phyloP scores from a whole-genome alignment of 2,113 vertebrate species.

The Sylvilagus bachmani region DNA sequence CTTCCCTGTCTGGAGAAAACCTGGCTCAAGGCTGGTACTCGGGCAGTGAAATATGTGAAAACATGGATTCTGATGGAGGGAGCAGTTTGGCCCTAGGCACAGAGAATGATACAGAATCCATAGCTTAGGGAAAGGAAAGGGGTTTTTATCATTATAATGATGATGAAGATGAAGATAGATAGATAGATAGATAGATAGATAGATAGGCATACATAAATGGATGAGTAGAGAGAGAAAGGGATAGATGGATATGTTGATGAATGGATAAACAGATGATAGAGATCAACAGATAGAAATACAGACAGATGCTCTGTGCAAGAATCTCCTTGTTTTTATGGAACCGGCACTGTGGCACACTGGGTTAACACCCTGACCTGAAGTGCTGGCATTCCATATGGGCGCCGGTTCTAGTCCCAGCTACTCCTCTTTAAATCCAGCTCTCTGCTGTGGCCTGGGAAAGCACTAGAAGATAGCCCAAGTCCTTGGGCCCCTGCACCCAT shows the following conservation, averaged over 20 bases:
- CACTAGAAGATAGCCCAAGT: too few species aligned
- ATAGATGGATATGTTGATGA: not conserved
- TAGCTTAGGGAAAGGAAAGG: not conserved
- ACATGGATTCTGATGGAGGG: not conserved
- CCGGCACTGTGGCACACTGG: too few species aligned
- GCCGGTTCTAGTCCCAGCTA: too few species aligned
- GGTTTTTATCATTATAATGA: not conserved
- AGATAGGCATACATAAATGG: too few species aligned
- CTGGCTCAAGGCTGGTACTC: not conserved
- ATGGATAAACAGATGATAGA: not conserved
- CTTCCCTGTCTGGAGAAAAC: not conserved
- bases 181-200: not conserved
- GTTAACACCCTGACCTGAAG: too few species aligned
- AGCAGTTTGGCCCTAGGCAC: not conserved
- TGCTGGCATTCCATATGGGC: too few species aligned
- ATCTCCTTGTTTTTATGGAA: not conserved
- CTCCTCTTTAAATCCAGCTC: too few species aligned
- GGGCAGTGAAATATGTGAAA: not conserved
- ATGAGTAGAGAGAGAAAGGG: not conserved
- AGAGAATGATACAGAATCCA: not conserved
- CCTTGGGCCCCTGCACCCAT: too few species aligned
- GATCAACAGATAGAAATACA: not conserved
- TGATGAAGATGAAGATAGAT: not conserved
- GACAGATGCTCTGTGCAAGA: not conserved
- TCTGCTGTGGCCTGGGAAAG: too few species aligned